Conservation (phyloP, 1,140 invertebrate genomes). For the Scaptomyza graminum region DNA sequence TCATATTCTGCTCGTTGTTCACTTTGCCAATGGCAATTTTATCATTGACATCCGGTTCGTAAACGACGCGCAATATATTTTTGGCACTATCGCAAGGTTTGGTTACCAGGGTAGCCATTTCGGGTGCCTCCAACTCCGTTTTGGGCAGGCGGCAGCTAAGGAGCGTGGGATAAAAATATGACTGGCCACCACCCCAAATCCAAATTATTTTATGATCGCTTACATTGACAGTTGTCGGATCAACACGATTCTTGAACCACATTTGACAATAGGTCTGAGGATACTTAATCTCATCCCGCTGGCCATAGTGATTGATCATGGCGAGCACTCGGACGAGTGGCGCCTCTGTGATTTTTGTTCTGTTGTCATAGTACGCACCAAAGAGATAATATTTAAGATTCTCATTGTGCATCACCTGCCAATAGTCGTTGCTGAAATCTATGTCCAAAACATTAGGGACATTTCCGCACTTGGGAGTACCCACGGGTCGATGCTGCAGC, state of each 20-base stretch:
- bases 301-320: conserved; percentile 89
- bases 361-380: conserved; percentile 93
- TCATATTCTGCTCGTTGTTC: neutral
- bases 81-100: conserved; percentile 90
- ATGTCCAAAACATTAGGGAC: conserved; percentile 45
- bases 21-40: neutral
- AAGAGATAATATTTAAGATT: conserved; percentile 94
- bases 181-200: conserved; percentile 95
- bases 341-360: conserved; percentile 89
- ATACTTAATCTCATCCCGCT: conserved; percentile 83
- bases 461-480: conserved; percentile 31
- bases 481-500: neutral
- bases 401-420: conserved; percentile 90
- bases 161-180: conserved; percentile 92
- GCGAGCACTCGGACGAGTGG: conserved; percentile 91
- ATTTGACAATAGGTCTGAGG: conserved; percentile 90
- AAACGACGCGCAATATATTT: conserved; percentile 92
- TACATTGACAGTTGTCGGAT: conserved; percentile 89
- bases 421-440: conserved; percentile 83
- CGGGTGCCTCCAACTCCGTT: conserved; percentile 86
- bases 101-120: conserved; percentile 92
- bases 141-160: conserved; percentile 92
- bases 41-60: conserved; percentile 84
- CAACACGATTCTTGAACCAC: conserved; percentile 91
- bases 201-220: conserved; percentile 95